Base-by-base conservation (phyloP, 1,140 invertebrate genomes). In the Drosophila tristis region DNA sequence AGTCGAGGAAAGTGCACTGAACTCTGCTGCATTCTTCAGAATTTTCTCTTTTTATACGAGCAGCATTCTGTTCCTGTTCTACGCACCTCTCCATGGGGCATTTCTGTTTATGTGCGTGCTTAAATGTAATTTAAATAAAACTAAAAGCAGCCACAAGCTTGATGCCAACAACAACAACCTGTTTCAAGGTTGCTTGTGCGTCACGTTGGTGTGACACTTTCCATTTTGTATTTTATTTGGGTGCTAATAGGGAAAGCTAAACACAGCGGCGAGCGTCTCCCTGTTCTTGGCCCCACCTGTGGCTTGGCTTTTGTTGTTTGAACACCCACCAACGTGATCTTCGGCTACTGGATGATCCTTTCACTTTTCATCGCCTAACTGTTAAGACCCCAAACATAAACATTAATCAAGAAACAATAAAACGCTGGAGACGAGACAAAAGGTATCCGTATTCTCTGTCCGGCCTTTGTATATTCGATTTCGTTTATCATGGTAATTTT, bases 161-260 rank as follows among this genome's bases (percentile, higher is more conserved):
- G n/a, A 57, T 20, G 7, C 7, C 64, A 15, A 68, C 57, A 16
- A 16, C 16, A 16, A 16, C 16, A 55, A 53, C 53, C 59, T 16
- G 55, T 73, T 79, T 84, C 84, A 89, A 89, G 82, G 84, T 82
- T 86, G 76, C 49, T 87, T 57, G 70, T 64, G 64, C 47, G 45
- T 70, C 70, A 25, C 16, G 16, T 55, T 43, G 56, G 65, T 78
- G 74, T 76, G 79, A 89, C 84, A 87, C 84, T 87, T 87, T 87
- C 84, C 67, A 77, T 84, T 84, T 84, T 39, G 0, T 39, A 5
- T 39, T 80, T 53, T 55, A 43, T 9, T 11, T 15, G 45, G 43
- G 39, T 58, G 56, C 39, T 65, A 50, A 56, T 48, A 61, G 78
- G 60, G 79, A 87, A 89, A 86, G 82, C 79, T 63, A 58, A 20